Evolutionary conservation across 2,113 vertebrate species (phyloP).

Genomic region (Gallinago paraguaiae): DNA sequence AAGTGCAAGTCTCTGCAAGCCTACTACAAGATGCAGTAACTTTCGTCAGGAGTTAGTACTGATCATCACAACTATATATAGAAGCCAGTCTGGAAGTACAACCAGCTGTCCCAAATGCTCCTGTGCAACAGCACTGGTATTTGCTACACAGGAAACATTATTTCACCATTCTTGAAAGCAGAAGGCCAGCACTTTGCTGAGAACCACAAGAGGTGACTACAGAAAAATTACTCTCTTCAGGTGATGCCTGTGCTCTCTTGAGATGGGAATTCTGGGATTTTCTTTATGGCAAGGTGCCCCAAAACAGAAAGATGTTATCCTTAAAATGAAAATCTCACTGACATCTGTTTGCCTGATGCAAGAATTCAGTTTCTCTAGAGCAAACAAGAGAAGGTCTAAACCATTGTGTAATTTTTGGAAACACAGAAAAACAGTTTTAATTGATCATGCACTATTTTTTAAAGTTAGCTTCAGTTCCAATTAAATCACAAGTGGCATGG

Average conservation of each 20-base stretch:
- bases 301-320: neutral
- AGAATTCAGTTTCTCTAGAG: neutral
- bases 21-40: neutral
- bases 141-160: neutral
- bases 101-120: neutral
- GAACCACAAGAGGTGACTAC: neutral
- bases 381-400: neutral
- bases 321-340: neutral
- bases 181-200: neutral
- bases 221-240: neutral
- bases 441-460: neutral
- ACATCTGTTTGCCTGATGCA: neutral
- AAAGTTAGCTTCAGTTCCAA: neutral
- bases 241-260: neutral
- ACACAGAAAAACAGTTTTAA: neutral
- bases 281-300: neutral
- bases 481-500: conserved; percentile 20
- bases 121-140: neutral
- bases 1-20: neutral
- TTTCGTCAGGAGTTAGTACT: neutral
- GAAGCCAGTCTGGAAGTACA: neutral
- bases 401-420: neutral
- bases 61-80: neutral
- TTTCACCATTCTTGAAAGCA: neutral
- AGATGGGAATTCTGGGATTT: neutral